A percentile compares a stretch with the other conserved stretches of the same genome.
phyloP scores from a whole-genome alignment of 2,888 invertebrate genomes.

The Unio pictorum region DNA sequence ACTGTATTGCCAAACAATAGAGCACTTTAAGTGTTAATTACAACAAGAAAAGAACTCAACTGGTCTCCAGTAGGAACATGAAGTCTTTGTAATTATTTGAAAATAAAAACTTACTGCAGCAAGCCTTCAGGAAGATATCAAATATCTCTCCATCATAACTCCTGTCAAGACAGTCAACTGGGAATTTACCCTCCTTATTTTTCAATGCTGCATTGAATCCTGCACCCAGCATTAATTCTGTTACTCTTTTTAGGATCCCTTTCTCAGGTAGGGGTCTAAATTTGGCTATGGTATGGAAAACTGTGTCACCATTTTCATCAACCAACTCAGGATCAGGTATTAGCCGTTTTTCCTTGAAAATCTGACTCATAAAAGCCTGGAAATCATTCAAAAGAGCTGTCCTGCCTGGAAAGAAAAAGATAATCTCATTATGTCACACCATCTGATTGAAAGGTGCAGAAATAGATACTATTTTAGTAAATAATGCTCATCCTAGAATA shows the following conservation, averaged over 20 bases:
- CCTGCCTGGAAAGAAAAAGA: slow-evolving; percentile 8
- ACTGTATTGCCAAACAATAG: too few species aligned
- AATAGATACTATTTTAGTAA: too few species aligned
- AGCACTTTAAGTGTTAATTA: too few species aligned
- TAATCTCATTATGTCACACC: too few species aligned
- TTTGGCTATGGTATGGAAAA: slow-evolving; percentile 40
- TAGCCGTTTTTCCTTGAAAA: too few species aligned
- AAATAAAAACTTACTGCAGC: slow-evolving; percentile 9
- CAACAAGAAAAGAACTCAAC: too few species aligned
- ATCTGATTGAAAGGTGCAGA: too few species aligned
- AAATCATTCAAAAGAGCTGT: slow-evolving; percentile 13
- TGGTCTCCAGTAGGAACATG: too few species aligned
- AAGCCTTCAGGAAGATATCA: slow-evolving; percentile 18
- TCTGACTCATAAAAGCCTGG: too few species aligned
- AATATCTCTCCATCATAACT: slow-evolving; percentile 21
- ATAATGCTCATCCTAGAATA: too few species aligned
- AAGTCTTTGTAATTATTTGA: not conserved
- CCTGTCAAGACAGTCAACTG: slow-evolving; percentile 39
- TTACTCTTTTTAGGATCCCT: slow-evolving; percentile 20
- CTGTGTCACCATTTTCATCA: slow-evolving; percentile 23
- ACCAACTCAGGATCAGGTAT: too few species aligned
- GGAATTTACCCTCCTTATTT: slow-evolving; percentile 24
- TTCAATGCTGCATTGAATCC: slow-evolving; percentile 21
- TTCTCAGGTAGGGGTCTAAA: slow-evolving; percentile 20
- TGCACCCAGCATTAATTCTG: slow-evolving; percentile 31